Conservation (phyloP, 2,113 vertebrate genomes). For the Panthera uncia region DNA sequence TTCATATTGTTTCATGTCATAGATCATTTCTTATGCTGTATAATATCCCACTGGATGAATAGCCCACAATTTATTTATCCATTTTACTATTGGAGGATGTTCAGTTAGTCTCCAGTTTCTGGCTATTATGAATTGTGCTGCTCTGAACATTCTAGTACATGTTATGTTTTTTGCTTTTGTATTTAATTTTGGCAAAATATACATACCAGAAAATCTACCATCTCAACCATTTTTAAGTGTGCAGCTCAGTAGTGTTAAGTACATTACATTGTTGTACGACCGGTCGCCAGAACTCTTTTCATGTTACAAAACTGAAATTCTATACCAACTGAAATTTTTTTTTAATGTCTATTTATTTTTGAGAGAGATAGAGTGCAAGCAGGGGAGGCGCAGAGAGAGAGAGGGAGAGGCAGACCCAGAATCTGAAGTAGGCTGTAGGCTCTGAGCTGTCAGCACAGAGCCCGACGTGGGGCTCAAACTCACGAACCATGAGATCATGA, state of each 20-base stretch:
- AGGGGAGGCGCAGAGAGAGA: no score
- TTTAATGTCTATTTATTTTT: no score
- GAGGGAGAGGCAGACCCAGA: no score
- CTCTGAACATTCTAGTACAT: not conserved
- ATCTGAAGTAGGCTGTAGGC: no score
- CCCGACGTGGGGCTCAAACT: no score
- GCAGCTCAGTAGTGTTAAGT: not conserved
- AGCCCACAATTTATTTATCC: not conserved
- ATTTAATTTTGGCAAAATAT: not conserved
- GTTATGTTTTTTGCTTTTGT: not conserved
- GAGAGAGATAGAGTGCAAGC: no score
- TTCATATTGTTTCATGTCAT: not conserved
- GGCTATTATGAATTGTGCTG: not conserved
- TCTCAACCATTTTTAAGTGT: not conserved
- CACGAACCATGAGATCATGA: no score
- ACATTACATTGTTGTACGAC: not conserved
- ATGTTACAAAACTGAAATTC: constrained; percentile 3
- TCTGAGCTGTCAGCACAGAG: no score
- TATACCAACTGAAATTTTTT: not conserved
- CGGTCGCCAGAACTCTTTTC: not conserved
- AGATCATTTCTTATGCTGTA: not conserved
- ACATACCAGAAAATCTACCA: not conserved
- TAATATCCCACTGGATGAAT: not conserved
- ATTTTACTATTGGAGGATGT: not conserved
- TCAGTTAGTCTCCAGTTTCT: not conserved